These are phyloP conservation scores for Ceryle rudis DNA, from an alignment of 2,797 vertebrate species.

Conservation along the genomic window DNA sequence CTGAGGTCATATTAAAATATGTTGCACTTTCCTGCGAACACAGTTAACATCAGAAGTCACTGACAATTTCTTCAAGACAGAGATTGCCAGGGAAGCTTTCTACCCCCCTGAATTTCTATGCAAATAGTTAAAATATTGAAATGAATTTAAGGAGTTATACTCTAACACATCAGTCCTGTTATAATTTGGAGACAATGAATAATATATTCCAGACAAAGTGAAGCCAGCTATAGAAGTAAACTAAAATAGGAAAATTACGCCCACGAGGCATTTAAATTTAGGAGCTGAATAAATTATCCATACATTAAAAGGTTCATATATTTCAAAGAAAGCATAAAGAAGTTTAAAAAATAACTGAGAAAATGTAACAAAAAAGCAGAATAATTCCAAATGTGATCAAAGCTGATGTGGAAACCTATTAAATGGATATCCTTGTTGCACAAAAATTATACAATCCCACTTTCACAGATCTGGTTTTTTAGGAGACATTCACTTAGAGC, in stretches of 20 bases:
- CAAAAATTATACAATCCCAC: constrained; percentile 48
- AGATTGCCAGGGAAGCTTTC: constrained; percentile 28
- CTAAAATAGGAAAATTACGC: constrained; percentile 78
- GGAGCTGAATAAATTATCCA: constrained; percentile 80
- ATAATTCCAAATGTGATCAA: constrained; percentile 75
- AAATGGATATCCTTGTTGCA: constrained; percentile 61
- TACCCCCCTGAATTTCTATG: constrained; percentile 48
- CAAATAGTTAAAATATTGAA: constrained; percentile 79
- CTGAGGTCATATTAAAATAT: constrained; percentile 32
- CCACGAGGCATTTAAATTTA: constrained; percentile 79
- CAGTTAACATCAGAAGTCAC: constrained; percentile 21
- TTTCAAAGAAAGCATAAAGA: constrained; percentile 75
- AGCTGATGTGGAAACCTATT: constrained; percentile 69
- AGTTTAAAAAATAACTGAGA: constrained; percentile 69
- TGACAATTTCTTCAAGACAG: constrained; percentile 41
- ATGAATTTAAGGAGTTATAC: constrained; percentile 69
- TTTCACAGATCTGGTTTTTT: not conserved
- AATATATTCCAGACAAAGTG: constrained; percentile 78
- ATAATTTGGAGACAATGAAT: constrained; percentile 80
- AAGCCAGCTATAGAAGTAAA: constrained; percentile 77
- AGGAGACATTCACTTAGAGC: not conserved
- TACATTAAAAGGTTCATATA: constrained; percentile 78
- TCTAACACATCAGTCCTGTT: constrained; percentile 63
- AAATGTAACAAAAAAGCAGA: constrained; percentile 76
- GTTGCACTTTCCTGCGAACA: constrained; percentile 8